Percentiles rank a stretch among this genome's conserved stretches.
phyloP scores from a whole-genome alignment of 2,888 invertebrate species.

The Atrina japonica region DNA sequence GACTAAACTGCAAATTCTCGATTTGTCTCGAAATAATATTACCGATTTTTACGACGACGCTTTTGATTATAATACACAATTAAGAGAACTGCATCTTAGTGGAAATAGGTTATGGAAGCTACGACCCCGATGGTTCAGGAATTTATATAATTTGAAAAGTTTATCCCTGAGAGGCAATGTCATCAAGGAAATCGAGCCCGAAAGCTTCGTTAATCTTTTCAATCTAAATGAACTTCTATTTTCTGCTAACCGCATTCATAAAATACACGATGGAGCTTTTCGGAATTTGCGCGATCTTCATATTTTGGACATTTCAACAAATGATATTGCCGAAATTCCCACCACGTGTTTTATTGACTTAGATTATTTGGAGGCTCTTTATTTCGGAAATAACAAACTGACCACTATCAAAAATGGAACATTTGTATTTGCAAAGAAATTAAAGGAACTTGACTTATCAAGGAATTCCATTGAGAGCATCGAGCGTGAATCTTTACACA shows the following conservation, averaged over 20 bases:
- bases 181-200: slow-evolving; percentile 51
- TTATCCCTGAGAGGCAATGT: slow-evolving; percentile 61
- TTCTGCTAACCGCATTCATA: slow-evolving; percentile 59
- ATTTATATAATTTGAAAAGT: slow-evolving; percentile 49
- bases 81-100: slow-evolving; percentile 55
- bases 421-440: slow-evolving; percentile 46
- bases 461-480: slow-evolving; percentile 58
- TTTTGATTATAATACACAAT: slow-evolving; percentile 51
- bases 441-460: slow-evolving; percentile 57
- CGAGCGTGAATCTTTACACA: slow-evolving; percentile 51
- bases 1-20: slow-evolving; percentile 49
- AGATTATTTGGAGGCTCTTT: slow-evolving; percentile 54
- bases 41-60: slow-evolving; percentile 55
- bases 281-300: slow-evolving; percentile 82
- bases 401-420: slow-evolving; percentile 55
- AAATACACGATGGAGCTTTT: slow-evolving; percentile 80
- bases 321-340: slow-evolving; percentile 59
- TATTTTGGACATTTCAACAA: slow-evolving; percentile 61
- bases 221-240: slow-evolving; percentile 54
- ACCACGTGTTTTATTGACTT: slow-evolving; percentile 56
- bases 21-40: slow-evolving; percentile 59
- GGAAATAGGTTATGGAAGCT: slow-evolving; percentile 58
- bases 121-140: slow-evolving; percentile 57
- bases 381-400: slow-evolving; percentile 60
- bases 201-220: slow-evolving; percentile 54